Evolutionary conservation across 2,888 invertebrate species (phyloP), one percentile per base, ranked within the genome.

Genomic region (Palloptera scutellata): DNA sequence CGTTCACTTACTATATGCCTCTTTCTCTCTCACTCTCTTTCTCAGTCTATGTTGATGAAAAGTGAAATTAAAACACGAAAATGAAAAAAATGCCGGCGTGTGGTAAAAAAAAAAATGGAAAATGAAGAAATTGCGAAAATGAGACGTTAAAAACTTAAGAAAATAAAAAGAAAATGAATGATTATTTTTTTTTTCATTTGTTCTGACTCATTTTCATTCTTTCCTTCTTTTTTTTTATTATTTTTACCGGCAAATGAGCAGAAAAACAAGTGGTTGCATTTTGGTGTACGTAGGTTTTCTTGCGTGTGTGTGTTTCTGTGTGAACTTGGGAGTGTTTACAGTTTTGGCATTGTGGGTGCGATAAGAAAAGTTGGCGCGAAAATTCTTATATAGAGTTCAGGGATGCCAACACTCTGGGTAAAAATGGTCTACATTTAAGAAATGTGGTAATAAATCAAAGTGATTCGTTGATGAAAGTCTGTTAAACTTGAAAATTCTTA

Each of bases 11-110:
- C n/a, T n/a, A n/a, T n/a, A n/a, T n/a, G n/a, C n/a, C 30, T 30
- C 6, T 30, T 6, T 30, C 30, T 30, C 30, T 30, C 30, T 30
- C 30, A 4, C 6, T 30, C 30, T 30, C 6, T 30, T 6, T 30
- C 30, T 30, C 3, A 4, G 3, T 30, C 30, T 30, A 66, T 30
- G 42, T 62, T 62, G 64, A 45, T 69, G 74, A 78, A 78, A 78
- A 78, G 78, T 78, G 78, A 78, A 78, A 78, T 78, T 78, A 79
- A 77, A 76, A 78, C 74, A 69, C 42, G 61, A 59, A 58, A 53
- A 57, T 42, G 43, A 54, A 15, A 20, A 19, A 62, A 69, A 53
- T 66, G 71, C 20, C 42, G 54, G 54, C 61, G 54, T 53, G 48
- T 43, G 40, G 51, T 19, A 55, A 19, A 43, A 51, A 12, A 19